These are phyloP conservation scores for Gastrophysa polygoni DNA, from an alignment of 2,888 invertebrate genomes.

Conservation along the genomic window DNA sequence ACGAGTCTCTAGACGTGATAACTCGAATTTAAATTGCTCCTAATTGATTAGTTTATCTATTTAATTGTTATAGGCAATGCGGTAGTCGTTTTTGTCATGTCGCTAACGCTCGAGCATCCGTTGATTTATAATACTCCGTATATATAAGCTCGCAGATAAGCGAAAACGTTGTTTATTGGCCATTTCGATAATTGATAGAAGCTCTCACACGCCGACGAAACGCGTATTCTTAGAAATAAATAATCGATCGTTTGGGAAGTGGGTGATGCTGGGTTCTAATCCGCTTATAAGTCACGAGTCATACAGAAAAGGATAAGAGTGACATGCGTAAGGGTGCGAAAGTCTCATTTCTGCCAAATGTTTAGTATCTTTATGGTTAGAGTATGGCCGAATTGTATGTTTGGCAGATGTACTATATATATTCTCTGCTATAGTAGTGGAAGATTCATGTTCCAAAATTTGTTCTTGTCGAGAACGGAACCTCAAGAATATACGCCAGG, in stretches of 20 bases:
- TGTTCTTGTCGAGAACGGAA: too few relatives aligned
- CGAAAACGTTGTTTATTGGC: constrained; percentile 15
- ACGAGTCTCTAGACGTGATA: constrained; percentile 40
- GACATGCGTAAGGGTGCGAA: too few relatives aligned
- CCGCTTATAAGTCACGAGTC: too few relatives aligned
- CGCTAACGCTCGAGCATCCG: constrained; percentile 38
- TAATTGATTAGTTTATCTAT: constrained; percentile 51
- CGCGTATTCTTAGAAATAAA: not conserved
- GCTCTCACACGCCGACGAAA: not conserved
- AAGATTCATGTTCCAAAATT: too few relatives aligned
- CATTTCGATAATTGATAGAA: not conserved
- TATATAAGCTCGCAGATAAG: constrained; percentile 20
- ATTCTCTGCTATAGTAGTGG: too few relatives aligned
- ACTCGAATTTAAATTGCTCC: constrained; percentile 48
- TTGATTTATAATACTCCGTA: constrained; percentile 36
- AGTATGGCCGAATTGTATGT: too few relatives aligned
- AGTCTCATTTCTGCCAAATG: too few relatives aligned
- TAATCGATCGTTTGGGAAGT: not conserved
- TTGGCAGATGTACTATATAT: too few relatives aligned
- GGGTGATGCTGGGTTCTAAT: not conserved
- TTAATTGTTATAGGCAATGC: constrained; percentile 49
- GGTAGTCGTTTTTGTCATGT: constrained; percentile 41
- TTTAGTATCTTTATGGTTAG: too few relatives aligned
- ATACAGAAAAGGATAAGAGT: too few relatives aligned
- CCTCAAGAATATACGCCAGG: too few relatives aligned